These are phyloP conservation scores for Calephelis perditalis DNA, from an alignment of 2,888 invertebrate genomes.

Conservation along the genomic window DNA sequence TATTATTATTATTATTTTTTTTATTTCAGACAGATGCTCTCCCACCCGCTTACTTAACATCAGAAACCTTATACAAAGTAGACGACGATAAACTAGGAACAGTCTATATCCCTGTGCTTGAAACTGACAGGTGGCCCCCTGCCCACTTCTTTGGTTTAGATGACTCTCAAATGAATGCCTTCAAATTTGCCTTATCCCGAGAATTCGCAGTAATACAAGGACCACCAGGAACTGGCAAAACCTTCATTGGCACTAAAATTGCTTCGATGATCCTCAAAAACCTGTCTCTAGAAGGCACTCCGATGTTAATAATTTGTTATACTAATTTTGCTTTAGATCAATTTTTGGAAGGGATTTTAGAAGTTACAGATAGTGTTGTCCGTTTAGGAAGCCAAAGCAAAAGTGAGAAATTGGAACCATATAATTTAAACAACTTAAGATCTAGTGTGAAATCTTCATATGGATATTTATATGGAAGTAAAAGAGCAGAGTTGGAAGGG, in stretches of 20 bases:
- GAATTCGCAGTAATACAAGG: conserved; percentile 91
- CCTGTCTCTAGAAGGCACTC: conserved; percentile 70
- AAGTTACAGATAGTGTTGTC: conserved; percentile 78
- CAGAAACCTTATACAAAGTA: conserved; percentile 50
- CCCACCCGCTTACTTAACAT: conserved; percentile 54
- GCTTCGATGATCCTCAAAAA: conserved; percentile 82
- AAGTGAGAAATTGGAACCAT: conserved; percentile 71
- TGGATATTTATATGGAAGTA: conserved; percentile 50
- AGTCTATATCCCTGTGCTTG: conserved; percentile 50
- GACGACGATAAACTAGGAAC: conserved; percentile 40
- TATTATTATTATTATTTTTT: neutral
- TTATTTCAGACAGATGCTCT: neutral
- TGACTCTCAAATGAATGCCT: conserved; percentile 82
- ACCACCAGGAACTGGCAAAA: conserved; percentile 94
- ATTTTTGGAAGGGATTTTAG: conserved; percentile 84
- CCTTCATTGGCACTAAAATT: conserved; percentile 87
- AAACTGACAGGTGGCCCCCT: conserved; percentile 66
- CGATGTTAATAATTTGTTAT: conserved; percentile 88
- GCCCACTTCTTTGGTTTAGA: conserved; percentile 74
- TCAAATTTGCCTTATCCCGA: conserved; percentile 81
- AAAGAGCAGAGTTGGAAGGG: conserved; percentile 49
- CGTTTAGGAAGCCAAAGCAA: conserved; percentile 85
- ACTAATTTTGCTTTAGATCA: conserved; percentile 94
- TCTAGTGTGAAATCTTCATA: conserved; percentile 55
- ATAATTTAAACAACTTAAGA: conserved; percentile 64